Base-by-base conservation (phyloP, 1,140 invertebrate genomes). In the Lordiphosa clarofinis region DNA sequence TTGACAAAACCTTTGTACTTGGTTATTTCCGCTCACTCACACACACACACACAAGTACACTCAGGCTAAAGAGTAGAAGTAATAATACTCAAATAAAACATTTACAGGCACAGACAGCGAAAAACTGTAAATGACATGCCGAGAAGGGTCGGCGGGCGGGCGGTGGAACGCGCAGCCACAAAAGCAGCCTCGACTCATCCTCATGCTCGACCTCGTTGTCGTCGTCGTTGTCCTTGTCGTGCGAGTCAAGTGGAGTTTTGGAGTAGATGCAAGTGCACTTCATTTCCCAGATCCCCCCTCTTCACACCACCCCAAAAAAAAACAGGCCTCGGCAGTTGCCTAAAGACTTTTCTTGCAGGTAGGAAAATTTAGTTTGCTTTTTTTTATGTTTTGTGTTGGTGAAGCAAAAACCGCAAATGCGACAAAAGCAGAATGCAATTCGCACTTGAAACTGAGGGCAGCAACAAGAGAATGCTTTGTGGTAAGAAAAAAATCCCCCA, bases 341-440 rank as follows among this genome's bases (percentile, higher is more conserved):
- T 46, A 46, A 46, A 46, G 43, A 46, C 43, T 28, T 28, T 46
- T 46, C 43, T 31, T 21, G 43, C 19, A 19, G 39, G 39, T 46
- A 46, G 43, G 43, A 46, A 46, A 46, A 46, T 46, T 46, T 46
- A 46, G 43, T 28, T 46, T 46, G 8, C 13, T 31, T 46, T 46
- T 46, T 46, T 44, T 46, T 46, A 13, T 19, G 1, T 19, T 10
- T 42, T 24, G 24, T n/a, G 9, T 35, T 48, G 38, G 12, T 44
- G 48, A 56, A 66, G 56, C 55, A 76, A 56, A 69, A 82, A 84
- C 76, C 76, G 56, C 76, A 82, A 82, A 82, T 82, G 76, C 76
- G 76, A 82, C 76, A 82, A 84, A 82, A 82, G 78, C 72, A 82
- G 76, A 84, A 82, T 82, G 72, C 76, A 84, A 82, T 82, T 82